Base-by-base conservation (phyloP, 2,797 vertebrate genomes). In the Galaxias olidus region DNA sequence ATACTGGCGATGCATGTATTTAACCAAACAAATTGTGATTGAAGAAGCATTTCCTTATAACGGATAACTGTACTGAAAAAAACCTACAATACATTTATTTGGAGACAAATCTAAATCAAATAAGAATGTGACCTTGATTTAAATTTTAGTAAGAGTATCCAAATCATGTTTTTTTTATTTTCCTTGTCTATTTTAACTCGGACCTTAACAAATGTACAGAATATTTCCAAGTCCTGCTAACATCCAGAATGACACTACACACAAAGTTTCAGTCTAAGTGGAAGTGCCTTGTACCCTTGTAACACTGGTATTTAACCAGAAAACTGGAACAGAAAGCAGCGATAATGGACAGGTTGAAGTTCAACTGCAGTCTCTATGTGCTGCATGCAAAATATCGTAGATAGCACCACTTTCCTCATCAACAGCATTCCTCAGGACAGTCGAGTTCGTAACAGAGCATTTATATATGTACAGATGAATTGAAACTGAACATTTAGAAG, bases 401-500 rank as follows among this genome's bases (percentile, higher is more conserved):
- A 74, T 84, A 91, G 90, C 91, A 90, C 89, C 87, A 41, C 65
- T 84, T 66, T 75, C 53, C 69, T 81, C n/a, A 65, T 66, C 57
- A 68, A 68, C 14, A 66, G 61, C 66, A 74, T 79, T 76, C 69
- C 66, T 65, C 55, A 60, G 66, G 63, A 69, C 14, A 62, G 59
- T 56, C 43, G 56, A 45, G 41, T 51, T 42, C 59, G 54, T 61
- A 48, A 73, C 54, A 74, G 66, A 75, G 58, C 50, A 62, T 54
- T 51, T 19, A 19, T 17, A 4, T 40, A 53, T 68, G 65, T 30
- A 61, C 48, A 65, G 67, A 44, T 53, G 30, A 72, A 76, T 46
- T 30, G 30, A 30, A 30, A 81, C 74, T 77, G 64, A 10, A 57
- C 19, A 42, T 9, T 48, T 40, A 1, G 45, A 51, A 63, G 19